Base-by-base conservation (phyloP, 2,113 vertebrate genomes). In the Malurus cyaneus region DNA sequence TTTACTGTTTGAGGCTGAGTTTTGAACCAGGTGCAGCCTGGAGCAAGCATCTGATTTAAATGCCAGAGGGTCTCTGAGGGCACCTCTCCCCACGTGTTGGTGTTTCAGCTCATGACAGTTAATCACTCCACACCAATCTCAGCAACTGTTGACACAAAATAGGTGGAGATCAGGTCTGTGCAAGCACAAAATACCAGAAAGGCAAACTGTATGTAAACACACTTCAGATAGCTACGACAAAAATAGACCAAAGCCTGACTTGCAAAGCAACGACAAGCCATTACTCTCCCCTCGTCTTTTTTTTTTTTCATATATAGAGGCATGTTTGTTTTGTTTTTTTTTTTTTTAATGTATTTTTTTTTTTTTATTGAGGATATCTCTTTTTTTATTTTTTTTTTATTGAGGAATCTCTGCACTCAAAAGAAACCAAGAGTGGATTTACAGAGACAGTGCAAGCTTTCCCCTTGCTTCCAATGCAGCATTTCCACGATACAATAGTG, bases 141-240 rank as follows among this genome's bases (percentile, higher is more conserved):
- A 86, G 97, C 94, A 97, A 94, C 96, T 98, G 98, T 98, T 99
- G 98, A 99, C 98, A 98, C 96, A 98, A 98, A 97, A 98, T 98
- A 98, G 98, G 98, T 97, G 94, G 95, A 97, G 97, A 98, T 98
- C 98, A 98, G 98, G 98, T 98, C 98, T 98, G 97, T 98, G 98
- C 98, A 99, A 98, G 98, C 98, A 98, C 88, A 97, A 97, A 98
- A 99, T 98, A 98, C 98, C 98, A 98, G 98, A 98, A 97, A 98
- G 97, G 97, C 97, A 97, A 98, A 98, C 96, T 96, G 72, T 97
- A 97, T 97, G 97, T 97, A 98, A 98, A 98, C 95, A 98, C 91
- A 89, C 89, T 97, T 94, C 92, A 97, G 97, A 84, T 90, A 96
- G 94, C 96, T 94, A 95, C 86, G 95, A 97, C 96, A 97, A 97